Evolutionary conservation across 2,797 vertebrate genomes (phyloP).

Genomic region (Malurus splendens): DNA sequence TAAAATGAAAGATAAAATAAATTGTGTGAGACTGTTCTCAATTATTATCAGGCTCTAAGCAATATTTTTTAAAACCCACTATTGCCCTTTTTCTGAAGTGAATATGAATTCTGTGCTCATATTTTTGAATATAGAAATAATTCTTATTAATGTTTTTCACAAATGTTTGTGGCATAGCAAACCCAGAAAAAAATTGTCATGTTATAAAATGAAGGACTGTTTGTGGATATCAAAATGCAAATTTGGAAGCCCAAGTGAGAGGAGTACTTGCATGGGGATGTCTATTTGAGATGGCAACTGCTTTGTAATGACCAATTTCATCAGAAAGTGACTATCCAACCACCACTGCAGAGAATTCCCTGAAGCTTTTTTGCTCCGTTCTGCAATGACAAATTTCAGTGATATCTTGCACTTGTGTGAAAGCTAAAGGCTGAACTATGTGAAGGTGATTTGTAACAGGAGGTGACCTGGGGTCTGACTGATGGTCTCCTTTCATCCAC

Average conservation of each 20-base stretch:
- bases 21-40: background rate
- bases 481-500: background rate
- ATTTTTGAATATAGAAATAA: background rate
- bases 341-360: background rate
- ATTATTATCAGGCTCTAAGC: background rate
- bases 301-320: background rate
- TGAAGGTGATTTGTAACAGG: background rate
- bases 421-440: background rate
- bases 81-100: background rate
- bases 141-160: background rate
- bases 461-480: background rate
- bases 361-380: background rate
- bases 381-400: background rate
- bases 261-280: background rate
- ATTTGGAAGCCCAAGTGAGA: background rate
- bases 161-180: background rate
- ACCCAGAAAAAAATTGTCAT: background rate
- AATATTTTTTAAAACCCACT: background rate
- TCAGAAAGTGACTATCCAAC: background rate
- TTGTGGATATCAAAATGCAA: background rate
- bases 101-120: background rate
- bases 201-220: background rate
- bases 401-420: background rate
- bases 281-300: background rate
- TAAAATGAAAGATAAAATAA: background rate